These are phyloP conservation scores for Oryzias sinensis DNA, from an alignment of 2,797 vertebrate genomes.

Conservation along the genomic window DNA sequence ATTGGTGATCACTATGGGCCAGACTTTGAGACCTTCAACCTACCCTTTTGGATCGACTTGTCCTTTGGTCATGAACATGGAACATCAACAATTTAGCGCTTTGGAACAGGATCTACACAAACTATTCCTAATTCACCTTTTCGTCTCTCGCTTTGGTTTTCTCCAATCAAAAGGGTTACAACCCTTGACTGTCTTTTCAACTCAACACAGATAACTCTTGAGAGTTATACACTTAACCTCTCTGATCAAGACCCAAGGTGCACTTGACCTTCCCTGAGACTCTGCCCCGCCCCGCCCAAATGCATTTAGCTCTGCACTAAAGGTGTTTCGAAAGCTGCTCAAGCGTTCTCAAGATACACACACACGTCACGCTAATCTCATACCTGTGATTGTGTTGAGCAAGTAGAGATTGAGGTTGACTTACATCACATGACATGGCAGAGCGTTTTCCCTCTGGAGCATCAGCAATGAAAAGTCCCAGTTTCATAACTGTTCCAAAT, in stretches of 20 bases:
- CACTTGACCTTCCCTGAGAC: constrained; percentile 3
- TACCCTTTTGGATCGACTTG: no score
- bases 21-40: no score
- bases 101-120: no score
- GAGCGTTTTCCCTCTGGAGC: constrained; percentile 19
- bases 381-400: constrained; percentile 44
- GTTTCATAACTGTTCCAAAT: no score
- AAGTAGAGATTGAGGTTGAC: constrained; percentile 61
- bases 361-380: constrained; percentile 55
- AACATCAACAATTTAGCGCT: no score
- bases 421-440: constrained; percentile 56
- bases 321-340: constrained; percentile 54
- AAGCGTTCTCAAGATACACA: constrained; percentile 46
- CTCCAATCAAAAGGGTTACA: no score
- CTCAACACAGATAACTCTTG: background rate
- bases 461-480: no score
- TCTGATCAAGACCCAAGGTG: constrained; percentile 24
- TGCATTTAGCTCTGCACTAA: constrained; percentile 24
- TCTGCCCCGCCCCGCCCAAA: constrained; percentile 7
- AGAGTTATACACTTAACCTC: constrained; percentile 3
- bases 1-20: no score
- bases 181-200: background rate
- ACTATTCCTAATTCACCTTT: no score
- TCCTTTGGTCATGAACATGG: no score
- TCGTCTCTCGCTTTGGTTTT: no score